Evolutionary conservation across 2,888 invertebrate genomes (phyloP).

Genomic region (Margaritifera margaritifera): DNA sequence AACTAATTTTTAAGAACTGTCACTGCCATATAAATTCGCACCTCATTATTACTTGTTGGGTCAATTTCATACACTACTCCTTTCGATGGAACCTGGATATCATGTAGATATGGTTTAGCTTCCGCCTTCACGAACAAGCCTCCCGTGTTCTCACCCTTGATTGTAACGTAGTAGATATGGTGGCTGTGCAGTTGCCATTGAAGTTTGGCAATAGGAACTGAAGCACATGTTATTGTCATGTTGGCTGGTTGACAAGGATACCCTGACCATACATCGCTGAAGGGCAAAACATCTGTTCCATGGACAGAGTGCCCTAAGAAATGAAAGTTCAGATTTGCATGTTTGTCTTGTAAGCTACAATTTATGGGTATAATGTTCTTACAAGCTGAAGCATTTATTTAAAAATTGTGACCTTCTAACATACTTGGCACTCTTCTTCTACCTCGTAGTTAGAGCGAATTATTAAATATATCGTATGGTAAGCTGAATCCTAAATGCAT

Average conservation of each 20-base stretch:
- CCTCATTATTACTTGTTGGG: not conserved
- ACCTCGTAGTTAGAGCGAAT: too few relatives aligned
- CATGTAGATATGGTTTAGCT: conserved; percentile 4
- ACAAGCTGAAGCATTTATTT: too few relatives aligned
- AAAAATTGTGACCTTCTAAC: too few relatives aligned
- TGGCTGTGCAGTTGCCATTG: not conserved
- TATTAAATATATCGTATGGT: too few relatives aligned
- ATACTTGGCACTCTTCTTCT: too few relatives aligned
- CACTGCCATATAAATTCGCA: not conserved
- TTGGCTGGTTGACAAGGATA: not conserved
- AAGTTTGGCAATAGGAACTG: not conserved
- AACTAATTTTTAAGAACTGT: not conserved
- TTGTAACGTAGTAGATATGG: conserved; percentile 4
- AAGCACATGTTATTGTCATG: not conserved
- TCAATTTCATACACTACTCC: conserved; percentile 4
- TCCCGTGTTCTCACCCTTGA: conserved; percentile 3
- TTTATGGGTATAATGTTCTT: too few relatives aligned
- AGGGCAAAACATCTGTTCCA: too few relatives aligned
- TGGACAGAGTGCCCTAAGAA: too few relatives aligned
- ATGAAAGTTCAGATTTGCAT: too few relatives aligned
- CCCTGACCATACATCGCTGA: not conserved
- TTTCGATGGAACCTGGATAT: conserved; percentile 1
- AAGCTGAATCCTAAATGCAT: too few relatives aligned
- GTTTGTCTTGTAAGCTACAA: too few relatives aligned
- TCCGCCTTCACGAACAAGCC: not conserved